These are phyloP conservation scores for Gymnobelideus leadbeateri DNA, from an alignment of 2,113 vertebrate genomes.

Conservation along the genomic window DNA sequence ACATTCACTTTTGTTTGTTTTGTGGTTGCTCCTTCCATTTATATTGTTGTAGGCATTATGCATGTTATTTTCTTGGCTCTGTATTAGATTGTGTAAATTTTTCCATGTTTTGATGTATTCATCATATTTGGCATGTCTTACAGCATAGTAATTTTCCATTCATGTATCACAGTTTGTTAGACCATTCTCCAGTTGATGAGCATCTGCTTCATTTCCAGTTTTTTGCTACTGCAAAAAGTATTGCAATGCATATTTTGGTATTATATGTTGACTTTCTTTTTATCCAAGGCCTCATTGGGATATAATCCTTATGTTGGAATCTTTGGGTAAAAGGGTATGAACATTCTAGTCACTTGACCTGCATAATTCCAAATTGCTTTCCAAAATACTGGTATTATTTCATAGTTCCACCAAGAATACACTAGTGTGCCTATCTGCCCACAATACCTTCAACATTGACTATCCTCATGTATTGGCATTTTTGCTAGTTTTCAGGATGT, in stretches of 20 bases:
- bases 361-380: background rate
- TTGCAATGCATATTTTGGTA: background rate
- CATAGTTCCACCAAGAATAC: background rate
- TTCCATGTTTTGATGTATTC: background rate
- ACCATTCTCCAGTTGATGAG: background rate
- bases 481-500: background rate
- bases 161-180: background rate
- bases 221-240: background rate
- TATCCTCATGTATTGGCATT: background rate
- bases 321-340: background rate
- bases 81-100: background rate
- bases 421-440: background rate
- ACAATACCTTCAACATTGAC: background rate
- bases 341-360: background rate
- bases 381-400: background rate
- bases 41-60: background rate
- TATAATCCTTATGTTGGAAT: background rate
- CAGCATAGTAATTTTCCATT: background rate
- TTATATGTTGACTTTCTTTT: background rate
- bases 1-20: background rate
- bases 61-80: background rate
- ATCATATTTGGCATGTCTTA: background rate
- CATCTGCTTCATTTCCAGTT: background rate
- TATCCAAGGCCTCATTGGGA: background rate
- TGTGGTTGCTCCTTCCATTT: background rate